These are phyloP conservation scores for Heterocephalus glaber DNA, from an alignment of 2,113 vertebrate genomes.

Conservation along the genomic window DNA sequence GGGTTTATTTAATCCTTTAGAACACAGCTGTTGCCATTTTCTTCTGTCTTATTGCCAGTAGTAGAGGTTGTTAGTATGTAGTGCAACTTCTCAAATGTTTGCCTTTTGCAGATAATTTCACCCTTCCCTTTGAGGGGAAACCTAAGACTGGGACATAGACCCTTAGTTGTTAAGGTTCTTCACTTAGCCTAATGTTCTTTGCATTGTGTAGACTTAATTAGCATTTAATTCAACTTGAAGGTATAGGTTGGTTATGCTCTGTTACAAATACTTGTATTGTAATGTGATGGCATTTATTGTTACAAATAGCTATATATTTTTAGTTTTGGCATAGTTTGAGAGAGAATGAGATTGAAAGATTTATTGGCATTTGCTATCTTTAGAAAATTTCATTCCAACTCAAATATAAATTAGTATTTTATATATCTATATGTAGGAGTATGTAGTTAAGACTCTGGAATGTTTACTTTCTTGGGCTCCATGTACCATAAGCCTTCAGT, in stretches of 20 bases:
- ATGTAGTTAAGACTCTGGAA: not conserved
- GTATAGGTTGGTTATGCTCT: constrained; percentile 30
- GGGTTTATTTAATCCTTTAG: constrained; percentile 40
- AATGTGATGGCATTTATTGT: constrained; percentile 43
- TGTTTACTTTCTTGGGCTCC: constrained; percentile 28
- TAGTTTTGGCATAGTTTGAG: not conserved
- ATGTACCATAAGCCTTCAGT: not conserved
- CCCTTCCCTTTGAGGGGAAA: not conserved
- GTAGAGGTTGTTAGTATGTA: not conserved
- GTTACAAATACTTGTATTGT: constrained; percentile 25
- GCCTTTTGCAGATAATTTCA: not conserved
- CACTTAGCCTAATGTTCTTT: not conserved
- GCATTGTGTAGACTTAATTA: constrained; percentile 18
- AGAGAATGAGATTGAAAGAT: not conserved
- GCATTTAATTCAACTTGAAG: constrained; percentile 34
- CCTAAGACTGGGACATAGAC: not conserved
- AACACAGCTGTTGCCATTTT: not conserved
- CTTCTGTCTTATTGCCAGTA: not conserved
- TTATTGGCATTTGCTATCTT: not conserved
- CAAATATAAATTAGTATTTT: constrained; percentile 33
- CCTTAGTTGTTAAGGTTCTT: constrained; percentile 16
- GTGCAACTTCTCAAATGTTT: constrained; percentile 21
- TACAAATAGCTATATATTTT: constrained; percentile 39
- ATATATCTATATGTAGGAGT: not conserved
- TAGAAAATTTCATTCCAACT: not conserved